Conservation (phyloP, 2,888 invertebrate genomes). For the Microdon myrmicae region DNA sequence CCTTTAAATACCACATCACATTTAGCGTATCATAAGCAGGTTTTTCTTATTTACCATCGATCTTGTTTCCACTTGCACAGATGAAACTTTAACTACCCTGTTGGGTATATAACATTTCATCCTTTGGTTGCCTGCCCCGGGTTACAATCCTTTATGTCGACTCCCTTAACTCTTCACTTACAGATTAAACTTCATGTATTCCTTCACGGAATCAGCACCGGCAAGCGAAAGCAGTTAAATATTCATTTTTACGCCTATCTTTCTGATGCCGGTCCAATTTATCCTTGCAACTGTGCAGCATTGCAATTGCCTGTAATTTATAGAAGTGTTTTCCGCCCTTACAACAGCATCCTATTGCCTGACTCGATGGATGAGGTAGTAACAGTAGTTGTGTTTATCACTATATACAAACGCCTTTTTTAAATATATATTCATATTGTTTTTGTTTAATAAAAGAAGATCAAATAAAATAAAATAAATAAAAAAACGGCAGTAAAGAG, state of each 20-base stretch:
- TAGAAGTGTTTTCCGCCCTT: conserved; percentile 9
- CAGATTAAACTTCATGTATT: conserved; percentile 2
- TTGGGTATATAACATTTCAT: conserved; percentile 10
- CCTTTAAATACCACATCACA: too few relatives aligned
- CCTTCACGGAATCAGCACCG: conserved; percentile 8
- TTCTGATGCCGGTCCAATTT: conserved; percentile 31
- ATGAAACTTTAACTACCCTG: conserved; percentile 24
- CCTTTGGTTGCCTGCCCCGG: background rate
- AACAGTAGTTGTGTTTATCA: too few relatives aligned
- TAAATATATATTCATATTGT: conserved; percentile 24
- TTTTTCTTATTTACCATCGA: background rate
- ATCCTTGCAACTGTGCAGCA: conserved; percentile 21
- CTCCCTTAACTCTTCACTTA: conserved; percentile 23
- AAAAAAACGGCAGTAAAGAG: conserved; percentile 7
- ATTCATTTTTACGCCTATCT: conserved; percentile 33
- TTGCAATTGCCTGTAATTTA: conserved; percentile 40
- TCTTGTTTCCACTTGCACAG: conserved; percentile 5
- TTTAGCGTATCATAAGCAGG: too few relatives aligned
- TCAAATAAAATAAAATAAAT: background rate
- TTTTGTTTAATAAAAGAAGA: conserved; percentile 2
- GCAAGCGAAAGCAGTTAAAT: conserved; percentile 18
- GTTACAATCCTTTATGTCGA: too few relatives aligned
- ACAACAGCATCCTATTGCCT: conserved; percentile 1
- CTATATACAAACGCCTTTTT: conserved; percentile 26
- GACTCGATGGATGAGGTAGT: conserved; percentile 13